Percentiles rank a stretch among this genome's conserved stretches.
Evolutionary conservation across 2,888 invertebrate species (phyloP).

Genomic region (Hyposoter didymator): DNA sequence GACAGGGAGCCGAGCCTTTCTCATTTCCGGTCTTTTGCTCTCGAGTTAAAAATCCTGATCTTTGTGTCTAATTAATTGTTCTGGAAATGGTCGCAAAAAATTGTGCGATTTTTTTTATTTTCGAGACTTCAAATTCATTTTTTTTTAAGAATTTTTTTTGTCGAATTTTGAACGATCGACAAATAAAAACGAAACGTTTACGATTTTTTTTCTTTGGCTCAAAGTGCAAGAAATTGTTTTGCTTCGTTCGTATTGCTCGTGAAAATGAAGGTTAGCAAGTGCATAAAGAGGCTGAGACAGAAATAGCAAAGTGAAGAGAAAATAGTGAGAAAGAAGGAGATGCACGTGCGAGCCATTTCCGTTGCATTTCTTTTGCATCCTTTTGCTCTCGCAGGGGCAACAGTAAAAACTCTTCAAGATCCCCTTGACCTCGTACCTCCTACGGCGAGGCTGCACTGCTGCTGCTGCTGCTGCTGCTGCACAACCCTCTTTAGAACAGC

Average conservation of each 20-base stretch:
- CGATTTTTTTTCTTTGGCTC: neutral
- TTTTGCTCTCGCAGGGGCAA: conserved; percentile 39
- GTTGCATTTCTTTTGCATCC: conserved; percentile 5
- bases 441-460: conserved; percentile 30
- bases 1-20: conserved; percentile 65
- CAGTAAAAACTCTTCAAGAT: conserved; percentile 67
- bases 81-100: neutral
- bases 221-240: conserved; percentile 5
- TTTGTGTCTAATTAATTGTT: conserved; percentile 10
- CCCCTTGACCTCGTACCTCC: conserved; percentile 69
- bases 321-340: conserved; percentile 14
- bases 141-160: neutral
- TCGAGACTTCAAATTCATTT: neutral
- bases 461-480: conserved; percentile 34
- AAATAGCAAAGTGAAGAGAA: conserved; percentile 43
- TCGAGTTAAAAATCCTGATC: conserved; percentile 35
- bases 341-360: conserved; percentile 36
- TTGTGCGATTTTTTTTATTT: neutral
- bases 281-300: conserved; percentile 13
- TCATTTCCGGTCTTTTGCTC: conserved; percentile 66
- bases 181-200: neutral
- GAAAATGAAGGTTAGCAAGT: neutral
- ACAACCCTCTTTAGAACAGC: conserved; percentile 66
- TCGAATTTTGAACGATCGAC: too few species aligned
- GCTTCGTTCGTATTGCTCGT: neutral